Evolutionary conservation across 2,797 vertebrate genomes (phyloP), one percentile per base, ranked within the genome.

Genomic region (Gymnoscopelus microlampas): DNA sequence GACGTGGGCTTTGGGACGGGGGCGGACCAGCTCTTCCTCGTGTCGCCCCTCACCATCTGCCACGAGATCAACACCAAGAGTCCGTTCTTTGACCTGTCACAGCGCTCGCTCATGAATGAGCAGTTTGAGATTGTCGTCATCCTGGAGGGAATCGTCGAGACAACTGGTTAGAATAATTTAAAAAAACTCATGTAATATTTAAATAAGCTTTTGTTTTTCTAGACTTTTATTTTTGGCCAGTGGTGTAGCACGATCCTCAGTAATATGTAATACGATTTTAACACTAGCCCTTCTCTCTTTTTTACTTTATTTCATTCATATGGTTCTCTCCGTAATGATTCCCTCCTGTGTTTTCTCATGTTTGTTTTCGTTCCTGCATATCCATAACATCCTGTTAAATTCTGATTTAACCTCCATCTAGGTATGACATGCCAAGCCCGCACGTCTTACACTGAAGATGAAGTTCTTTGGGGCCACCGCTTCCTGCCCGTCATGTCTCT

Each of bases 111-210:
- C 26, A 85, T 87, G 85, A 96, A 90, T 0, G 95, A 96, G 85
- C 94, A 97, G 51, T 97, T 97, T 85, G 96, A 97, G 89, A 96
- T 97, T 0, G 96, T 97, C 3, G 96, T 97, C 73, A 97, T 97
- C 86, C 93, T 97, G 0, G 96, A 97, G 78, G 96, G 96, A 79
- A 97, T 97, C 13, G 96, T 97, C 32, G 96, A 97, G 88, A 97
- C 96, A 5, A 97, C 96, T 0, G 96, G 96, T 96, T 76, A 91
- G 87, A 59, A 51, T 13, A 11, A 26, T 47, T 11, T 35, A 19
- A 19, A 19, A 19, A 19, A 19, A 1, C n/a, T 39, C 48, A 1
- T 48, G 2, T 14, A n/a, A 29, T 54, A 13, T 66, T 66, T 70
- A 23, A 60, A 66, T 60, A 55, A 50, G 19, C 50, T n/a, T 65